These are phyloP conservation scores for Sapajus apella DNA, from an alignment of 2,113 vertebrate species.

Conservation along the genomic window DNA sequence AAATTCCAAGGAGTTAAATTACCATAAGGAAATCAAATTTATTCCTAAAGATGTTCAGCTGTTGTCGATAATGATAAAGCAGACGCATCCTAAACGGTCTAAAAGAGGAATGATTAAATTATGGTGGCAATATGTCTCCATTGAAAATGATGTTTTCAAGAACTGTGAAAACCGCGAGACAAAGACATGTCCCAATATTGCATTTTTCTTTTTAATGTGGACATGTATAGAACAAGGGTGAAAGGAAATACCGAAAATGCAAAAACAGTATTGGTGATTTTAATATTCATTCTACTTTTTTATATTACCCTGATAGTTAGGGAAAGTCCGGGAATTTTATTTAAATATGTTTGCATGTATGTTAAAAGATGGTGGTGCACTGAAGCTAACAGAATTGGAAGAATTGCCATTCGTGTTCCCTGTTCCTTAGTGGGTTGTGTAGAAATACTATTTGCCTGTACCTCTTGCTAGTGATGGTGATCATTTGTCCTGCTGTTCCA, in stretches of 20 bases:
- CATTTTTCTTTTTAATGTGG: neutral
- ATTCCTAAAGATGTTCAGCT: neutral
- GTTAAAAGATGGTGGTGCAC: neutral
- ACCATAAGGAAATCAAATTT: neutral
- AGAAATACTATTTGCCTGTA: neutral
- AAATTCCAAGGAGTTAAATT: neutral
- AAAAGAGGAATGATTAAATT: neutral
- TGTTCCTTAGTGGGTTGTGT: neutral
- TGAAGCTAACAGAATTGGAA: neutral
- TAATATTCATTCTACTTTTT: neutral
- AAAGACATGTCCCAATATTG: neutral
- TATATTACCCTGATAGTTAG: neutral
- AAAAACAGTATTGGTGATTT: neutral
- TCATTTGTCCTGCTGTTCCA: neutral
- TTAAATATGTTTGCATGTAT: neutral
- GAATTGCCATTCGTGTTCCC: neutral
- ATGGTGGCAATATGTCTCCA: neutral
- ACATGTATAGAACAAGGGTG: neutral
- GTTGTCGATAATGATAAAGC: neutral
- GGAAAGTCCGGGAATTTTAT: neutral
- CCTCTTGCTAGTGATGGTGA: neutral
- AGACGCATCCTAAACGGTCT: neutral
- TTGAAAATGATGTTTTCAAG: neutral
- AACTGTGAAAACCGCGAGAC: neutral
- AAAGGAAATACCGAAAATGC: neutral